phyloP scores from a whole-genome alignment of 92 coral and sea anemone species.

The Porites evermanni region DNA sequence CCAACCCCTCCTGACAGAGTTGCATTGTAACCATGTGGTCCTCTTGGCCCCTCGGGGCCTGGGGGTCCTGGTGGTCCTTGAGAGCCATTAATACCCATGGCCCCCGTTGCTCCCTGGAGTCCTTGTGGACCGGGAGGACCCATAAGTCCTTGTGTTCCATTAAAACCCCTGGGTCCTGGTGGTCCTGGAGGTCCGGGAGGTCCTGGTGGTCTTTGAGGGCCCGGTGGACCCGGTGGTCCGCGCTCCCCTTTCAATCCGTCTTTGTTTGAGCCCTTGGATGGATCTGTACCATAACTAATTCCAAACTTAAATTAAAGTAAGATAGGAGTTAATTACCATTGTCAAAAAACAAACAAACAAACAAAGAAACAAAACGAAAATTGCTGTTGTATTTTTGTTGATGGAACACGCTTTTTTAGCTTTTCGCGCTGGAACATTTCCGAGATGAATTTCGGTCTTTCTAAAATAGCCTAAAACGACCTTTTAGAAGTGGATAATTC shows the following conservation, averaged over 20 bases:
- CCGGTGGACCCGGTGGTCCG: slow-evolving; percentile 34
- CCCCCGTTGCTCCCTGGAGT: slow-evolving; percentile 43
- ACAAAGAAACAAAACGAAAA: no score
- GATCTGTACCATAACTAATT: neutral
- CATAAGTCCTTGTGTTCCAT: slow-evolving; percentile 43
- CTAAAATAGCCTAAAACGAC: no score
- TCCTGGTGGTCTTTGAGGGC: slow-evolving; percentile 37
- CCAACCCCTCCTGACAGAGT: slow-evolving; percentile 36
- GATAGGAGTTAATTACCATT: no score
- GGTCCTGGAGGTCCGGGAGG: slow-evolving; percentile 23
- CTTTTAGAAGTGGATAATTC: no score
- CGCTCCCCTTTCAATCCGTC: slow-evolving; percentile 22
- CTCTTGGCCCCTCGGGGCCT: slow-evolving; percentile 48
- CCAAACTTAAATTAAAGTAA: no score
- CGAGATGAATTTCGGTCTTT: no score
- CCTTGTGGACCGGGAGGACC: slow-evolving; percentile 49
- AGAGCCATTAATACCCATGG: slow-evolving; percentile 33
- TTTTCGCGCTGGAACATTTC: no score
- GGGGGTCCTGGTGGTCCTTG: slow-evolving; percentile 53
- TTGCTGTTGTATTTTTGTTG: no score
- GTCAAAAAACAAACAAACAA: no score
- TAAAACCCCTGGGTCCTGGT: slow-evolving; percentile 17
- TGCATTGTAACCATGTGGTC: slow-evolving; percentile 48
- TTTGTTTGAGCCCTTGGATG: slow-evolving; percentile 18
- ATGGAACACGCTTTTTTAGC: no score